phyloP scores from a whole-genome alignment of 2,797 vertebrate species.

The Rhinophrynus dorsalis region DNA sequence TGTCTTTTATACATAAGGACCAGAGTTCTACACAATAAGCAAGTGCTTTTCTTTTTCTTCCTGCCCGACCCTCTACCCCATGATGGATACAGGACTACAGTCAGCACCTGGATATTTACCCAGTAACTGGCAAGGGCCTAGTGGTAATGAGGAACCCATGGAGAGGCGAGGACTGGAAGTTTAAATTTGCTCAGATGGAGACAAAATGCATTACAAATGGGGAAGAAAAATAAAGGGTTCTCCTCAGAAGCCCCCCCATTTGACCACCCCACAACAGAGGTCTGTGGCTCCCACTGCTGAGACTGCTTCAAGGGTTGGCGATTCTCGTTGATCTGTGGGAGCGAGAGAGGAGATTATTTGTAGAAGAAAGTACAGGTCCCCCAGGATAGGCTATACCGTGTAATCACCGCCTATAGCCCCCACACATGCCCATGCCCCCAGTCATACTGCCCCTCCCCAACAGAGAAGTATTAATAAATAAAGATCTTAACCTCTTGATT shows the following conservation, averaged over 20 bases:
- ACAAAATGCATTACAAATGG: slow-evolving; percentile 12
- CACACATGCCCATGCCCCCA: background rate
- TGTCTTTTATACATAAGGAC: too few species aligned
- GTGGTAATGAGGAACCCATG: slow-evolving; percentile 1
- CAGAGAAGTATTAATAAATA: too few species aligned
- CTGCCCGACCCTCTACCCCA: background rate
- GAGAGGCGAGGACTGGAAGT: background rate
- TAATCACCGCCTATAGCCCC: background rate
- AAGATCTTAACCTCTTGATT: too few species aligned
- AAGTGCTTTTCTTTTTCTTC: background rate
- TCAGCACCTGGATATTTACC: background rate
- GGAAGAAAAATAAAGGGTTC: slow-evolving; percentile 16
- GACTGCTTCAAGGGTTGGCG: slow-evolving; percentile 2
- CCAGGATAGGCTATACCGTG: too few species aligned
- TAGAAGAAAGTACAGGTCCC: too few species aligned
- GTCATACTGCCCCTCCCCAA: too few species aligned
- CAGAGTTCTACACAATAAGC: slow-evolving; percentile 38
- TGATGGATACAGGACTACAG: too few species aligned
- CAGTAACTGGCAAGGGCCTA: background rate
- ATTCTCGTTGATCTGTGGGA: slow-evolving; percentile 9
- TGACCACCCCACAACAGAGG: slow-evolving; percentile 38
- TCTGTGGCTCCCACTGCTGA: slow-evolving; percentile 30
- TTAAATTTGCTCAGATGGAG: slow-evolving; percentile 18
- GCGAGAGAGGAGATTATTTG: background rate
- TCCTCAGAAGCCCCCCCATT: slow-evolving; percentile 16